Conservation (phyloP, 1,140 invertebrate genomes). For the Scaptomyza graminum region DNA sequence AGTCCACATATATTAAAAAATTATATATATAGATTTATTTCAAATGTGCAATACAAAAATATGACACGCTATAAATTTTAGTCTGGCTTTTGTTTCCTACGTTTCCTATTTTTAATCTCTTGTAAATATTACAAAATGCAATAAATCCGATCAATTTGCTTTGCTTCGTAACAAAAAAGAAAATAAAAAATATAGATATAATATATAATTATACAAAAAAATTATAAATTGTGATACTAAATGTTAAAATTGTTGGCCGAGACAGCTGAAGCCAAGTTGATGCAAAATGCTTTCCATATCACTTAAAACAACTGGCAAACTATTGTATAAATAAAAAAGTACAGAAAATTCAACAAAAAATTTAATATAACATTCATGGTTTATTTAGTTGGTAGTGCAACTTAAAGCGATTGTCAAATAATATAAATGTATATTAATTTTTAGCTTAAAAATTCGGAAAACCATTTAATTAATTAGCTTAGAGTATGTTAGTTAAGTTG, state of each 20-base stretch:
- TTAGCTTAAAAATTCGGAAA: conserved; percentile 40
- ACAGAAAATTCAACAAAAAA: conserved; percentile 8
- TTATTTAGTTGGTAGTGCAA: conserved; percentile 69
- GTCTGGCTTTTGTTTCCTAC: conserved; percentile 76
- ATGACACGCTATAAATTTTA: conserved; percentile 76
- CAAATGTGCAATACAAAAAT: conserved; percentile 76
- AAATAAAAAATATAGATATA: conserved; percentile 38
- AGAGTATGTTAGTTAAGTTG: conserved; percentile 37
- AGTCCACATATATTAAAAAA: conserved; percentile 40
- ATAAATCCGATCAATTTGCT: conserved; percentile 53
- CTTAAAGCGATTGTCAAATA: conserved; percentile 44
- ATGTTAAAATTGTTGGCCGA: conserved; percentile 55
- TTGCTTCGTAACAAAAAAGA: conserved; percentile 38
- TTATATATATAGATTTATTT: conserved; percentile 51
- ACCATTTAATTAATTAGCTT: conserved; percentile 43
- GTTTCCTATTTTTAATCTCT: conserved; percentile 56
- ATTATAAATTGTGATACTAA: conserved; percentile 75
- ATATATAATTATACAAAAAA: conserved; percentile 43
- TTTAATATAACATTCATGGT: conserved; percentile 73
- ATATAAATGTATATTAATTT: conserved; percentile 21
- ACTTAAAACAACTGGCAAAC: conserved; percentile 69
- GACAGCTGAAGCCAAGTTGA: conserved; percentile 30
- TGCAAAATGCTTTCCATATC: conserved; percentile 78
- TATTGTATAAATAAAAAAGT: conserved; percentile 33
- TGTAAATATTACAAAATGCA: conserved; percentile 52